phyloP scores from a whole-genome alignment of 2,113 vertebrate species.

The Hemiscyllium ocellatum region DNA sequence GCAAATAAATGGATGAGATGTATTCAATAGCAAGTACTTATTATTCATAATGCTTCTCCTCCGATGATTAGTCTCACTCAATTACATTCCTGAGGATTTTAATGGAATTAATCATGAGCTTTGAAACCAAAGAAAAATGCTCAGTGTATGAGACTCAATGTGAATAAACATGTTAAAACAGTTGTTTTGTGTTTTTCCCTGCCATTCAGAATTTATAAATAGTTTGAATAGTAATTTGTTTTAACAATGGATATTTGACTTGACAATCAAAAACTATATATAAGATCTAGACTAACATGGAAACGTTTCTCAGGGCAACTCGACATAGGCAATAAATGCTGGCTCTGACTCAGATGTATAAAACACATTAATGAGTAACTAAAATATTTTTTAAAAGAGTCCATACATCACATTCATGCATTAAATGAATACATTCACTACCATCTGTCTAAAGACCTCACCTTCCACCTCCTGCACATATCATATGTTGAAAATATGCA shows the following conservation, averaged over 20 bases:
- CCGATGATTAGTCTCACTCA: not conserved
- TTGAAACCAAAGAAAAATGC: conserved; percentile 1
- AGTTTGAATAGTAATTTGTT: not conserved
- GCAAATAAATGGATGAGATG: not conserved
- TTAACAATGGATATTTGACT: not conserved
- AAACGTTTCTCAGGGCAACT: not conserved
- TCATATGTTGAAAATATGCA: too few species aligned
- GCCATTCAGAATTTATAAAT: not conserved
- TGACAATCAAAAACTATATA: not conserved
- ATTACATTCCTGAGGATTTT: not conserved
- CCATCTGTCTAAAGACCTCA: not conserved
- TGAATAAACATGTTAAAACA: not conserved
- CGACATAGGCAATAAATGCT: not conserved
- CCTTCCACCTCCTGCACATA: too few species aligned
- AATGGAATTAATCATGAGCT: not conserved
- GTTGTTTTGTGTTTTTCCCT: not conserved
- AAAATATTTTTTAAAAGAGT: not conserved
- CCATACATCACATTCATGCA: not conserved
- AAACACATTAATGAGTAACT: not conserved
- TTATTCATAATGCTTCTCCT: not conserved
- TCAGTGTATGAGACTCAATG: not conserved
- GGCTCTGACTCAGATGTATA: not conserved
- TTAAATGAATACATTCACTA: not conserved
- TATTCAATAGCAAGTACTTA: not conserved
- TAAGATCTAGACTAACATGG: not conserved